Evolutionary conservation across 2,113 vertebrate genomes (phyloP).

Genomic region (Hypomesus transpacificus): DNA sequence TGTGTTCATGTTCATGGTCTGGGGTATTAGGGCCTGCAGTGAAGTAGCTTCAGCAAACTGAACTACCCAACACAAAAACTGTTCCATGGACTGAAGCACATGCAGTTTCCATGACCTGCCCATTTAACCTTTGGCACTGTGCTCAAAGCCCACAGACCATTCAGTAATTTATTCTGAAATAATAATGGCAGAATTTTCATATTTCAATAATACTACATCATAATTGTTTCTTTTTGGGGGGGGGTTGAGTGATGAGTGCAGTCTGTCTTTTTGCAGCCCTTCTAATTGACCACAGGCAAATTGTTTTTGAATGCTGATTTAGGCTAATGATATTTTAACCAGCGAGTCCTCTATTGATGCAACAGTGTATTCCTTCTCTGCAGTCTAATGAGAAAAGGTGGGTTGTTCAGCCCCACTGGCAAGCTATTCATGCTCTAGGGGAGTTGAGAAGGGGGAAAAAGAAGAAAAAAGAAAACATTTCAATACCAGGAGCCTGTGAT

Average conservation of each 20-base stretch:
- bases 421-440: conserved; percentile 46
- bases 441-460: conserved; percentile 27
- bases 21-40: not conserved
- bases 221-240: conserved; percentile 1
- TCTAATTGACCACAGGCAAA: conserved; percentile 44
- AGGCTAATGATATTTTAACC: conserved; percentile 55
- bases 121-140: too few species aligned
- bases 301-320: conserved; percentile 49
- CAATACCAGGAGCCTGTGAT: conserved; percentile 45
- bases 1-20: conserved; percentile 4
- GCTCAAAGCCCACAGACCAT: too few species aligned
- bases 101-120: too few species aligned
- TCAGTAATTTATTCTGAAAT: too few species aligned
- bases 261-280: conserved; percentile 30
- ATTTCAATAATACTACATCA: not conserved
- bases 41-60: not conserved
- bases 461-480: conserved; percentile 41
- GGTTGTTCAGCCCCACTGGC: conserved; percentile 54
- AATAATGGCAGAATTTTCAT: too few species aligned
- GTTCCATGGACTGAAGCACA: not conserved
- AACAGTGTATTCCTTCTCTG: conserved; percentile 47
- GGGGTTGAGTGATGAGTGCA: conserved; percentile 25
- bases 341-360: conserved; percentile 45
- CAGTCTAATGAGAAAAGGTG: conserved; percentile 60
- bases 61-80: not conserved